Evolutionary conservation across 2,113 vertebrate species (phyloP), one percentile per base, ranked within the genome.

Genomic region (Leptobrachium leishanense): DNA sequence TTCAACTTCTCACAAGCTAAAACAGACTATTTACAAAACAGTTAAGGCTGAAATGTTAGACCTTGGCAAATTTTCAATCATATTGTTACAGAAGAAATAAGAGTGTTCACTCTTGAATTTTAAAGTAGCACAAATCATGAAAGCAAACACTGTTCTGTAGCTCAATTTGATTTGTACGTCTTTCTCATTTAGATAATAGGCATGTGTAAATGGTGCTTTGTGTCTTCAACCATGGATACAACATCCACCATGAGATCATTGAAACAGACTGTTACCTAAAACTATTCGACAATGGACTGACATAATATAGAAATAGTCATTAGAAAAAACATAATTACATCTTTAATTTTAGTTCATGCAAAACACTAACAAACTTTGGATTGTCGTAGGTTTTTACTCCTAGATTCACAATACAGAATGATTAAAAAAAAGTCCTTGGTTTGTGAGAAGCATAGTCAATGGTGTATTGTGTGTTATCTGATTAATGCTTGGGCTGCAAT

Each of bases 1-100:
- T 79, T 44, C 76, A 43, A 41, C 59, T 64, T 72, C 59, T 72
- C 44, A n/a, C 68, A 72, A 31, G 57, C 69, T 72, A 70, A 68
- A 79, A 79, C 42, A 54, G 59, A 54, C 10, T 72, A 79, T 72
- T 72, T 79, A 72, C 76, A 79, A 79, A 72, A 72, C 39, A 72
- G 76, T 72, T 54, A 53, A 79, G 59, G 43, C 70, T 71, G 76
- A 65, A 66, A 79, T 59, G 70, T 11, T 72, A 79, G 71, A 79
- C 50, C 68, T 44, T 79, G 76, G 76, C 57, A 72, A 53, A 44
- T 43, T n/a, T 7, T 79, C 59, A 65, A 31, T 55, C 44, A 64
- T 42, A 8, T 66, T 50, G 68, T 66, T 55, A 54, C 44, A 54
- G 59, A 72, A 78, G 39, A 70, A n/a, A 10, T 31, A 50, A 5